A percentile compares a stretch with the other conserved stretches of the same genome.
These are phyloP conservation scores for Lasioglossum marginatum DNA, from an alignment of 2,888 invertebrate species.

Conservation along the genomic window DNA sequence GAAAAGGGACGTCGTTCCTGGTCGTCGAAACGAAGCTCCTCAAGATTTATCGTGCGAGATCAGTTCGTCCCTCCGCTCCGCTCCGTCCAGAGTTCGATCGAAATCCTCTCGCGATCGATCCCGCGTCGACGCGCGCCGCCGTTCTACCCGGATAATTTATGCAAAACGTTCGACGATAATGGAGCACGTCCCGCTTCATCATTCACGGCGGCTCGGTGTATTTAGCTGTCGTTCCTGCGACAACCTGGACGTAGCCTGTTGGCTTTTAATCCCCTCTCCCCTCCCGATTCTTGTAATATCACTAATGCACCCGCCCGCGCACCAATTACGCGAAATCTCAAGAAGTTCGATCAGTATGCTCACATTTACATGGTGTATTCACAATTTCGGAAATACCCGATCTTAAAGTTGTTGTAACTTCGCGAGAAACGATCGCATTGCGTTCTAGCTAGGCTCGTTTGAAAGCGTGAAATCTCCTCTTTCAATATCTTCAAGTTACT, in stretches of 20 bases:
- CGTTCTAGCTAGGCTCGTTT: not conserved
- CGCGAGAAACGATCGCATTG: not conserved
- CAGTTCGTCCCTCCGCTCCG: not conserved
- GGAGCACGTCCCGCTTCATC: constrained; percentile 35
- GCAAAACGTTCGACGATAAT: constrained; percentile 50
- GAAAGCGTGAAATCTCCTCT: not conserved
- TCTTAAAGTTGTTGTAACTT: not conserved
- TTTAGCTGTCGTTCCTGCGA: constrained; percentile 37
- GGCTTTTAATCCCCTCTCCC: constrained; percentile 27
- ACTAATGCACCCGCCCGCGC: not conserved
- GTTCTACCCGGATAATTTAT: constrained; percentile 46
- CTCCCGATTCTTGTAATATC: not conserved
- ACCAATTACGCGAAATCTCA: not conserved
- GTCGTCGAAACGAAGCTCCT: constrained; percentile 51
- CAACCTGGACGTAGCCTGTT: constrained; percentile 35
- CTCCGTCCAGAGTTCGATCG: constrained; percentile 12
- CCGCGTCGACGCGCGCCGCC: not conserved
- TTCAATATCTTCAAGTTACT: rapidly evolving
- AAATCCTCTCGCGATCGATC: constrained; percentile 11
- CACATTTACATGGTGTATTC: not conserved
- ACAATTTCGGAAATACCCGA: not conserved
- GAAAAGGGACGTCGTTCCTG: constrained; percentile 35
- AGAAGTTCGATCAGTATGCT: not conserved
- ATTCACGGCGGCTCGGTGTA: constrained; percentile 27
- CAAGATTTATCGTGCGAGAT: constrained; percentile 55